Evolutionary conservation across 2,113 vertebrate genomes (phyloP).

Genomic region (Corapipo altera): DNA sequence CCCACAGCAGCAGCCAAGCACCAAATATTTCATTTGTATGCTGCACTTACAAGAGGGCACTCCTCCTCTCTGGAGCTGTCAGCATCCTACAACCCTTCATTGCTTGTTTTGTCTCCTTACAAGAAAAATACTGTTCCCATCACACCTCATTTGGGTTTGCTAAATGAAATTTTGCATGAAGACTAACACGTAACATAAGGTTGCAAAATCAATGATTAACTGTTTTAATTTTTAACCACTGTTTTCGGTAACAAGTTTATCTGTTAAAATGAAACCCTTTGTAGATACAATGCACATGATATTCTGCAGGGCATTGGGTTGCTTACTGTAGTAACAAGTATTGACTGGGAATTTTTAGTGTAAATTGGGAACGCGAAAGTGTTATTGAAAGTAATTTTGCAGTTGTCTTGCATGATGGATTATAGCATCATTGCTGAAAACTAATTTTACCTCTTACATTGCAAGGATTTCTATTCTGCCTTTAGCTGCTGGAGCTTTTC

Average conservation of each 20-base stretch:
- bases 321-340: constrained; percentile 40
- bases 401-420: constrained; percentile 61
- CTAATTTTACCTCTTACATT: constrained; percentile 31
- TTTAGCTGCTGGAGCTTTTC: not conserved
- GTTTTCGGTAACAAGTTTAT: not conserved
- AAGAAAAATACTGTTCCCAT: constrained; percentile 29
- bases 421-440: constrained; percentile 49
- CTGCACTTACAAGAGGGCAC: not conserved
- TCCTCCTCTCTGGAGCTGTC: not conserved
- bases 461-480: not conserved
- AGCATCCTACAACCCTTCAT: not conserved
- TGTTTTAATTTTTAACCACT: not conserved
- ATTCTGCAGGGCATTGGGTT: not conserved
- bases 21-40: not conserved
- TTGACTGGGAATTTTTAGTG: constrained; percentile 24
- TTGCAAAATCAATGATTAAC: not conserved
- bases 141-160: not conserved
- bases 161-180: not conserved
- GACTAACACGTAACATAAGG: not conserved
- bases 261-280: not conserved
- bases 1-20: not conserved
- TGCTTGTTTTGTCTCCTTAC: constrained; percentile 13
- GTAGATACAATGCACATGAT: not conserved
- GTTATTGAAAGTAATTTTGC: constrained; percentile 63
- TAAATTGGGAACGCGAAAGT: constrained; percentile 25